These are phyloP conservation scores for Chymomyza fuscimana DNA, from an alignment of 2,888 invertebrate species.

Conservation along the genomic window DNA sequence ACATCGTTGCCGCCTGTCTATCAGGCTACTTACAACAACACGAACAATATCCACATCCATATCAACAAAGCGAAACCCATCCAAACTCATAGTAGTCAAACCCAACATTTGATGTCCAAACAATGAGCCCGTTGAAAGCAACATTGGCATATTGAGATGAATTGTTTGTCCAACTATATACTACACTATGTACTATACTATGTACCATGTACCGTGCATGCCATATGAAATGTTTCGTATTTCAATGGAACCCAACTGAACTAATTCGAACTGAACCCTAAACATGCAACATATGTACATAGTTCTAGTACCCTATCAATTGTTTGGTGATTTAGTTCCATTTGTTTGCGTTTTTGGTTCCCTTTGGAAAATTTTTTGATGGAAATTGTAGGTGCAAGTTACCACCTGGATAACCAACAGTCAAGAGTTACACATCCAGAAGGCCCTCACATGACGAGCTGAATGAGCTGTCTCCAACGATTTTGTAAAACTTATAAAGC, in stretches of 20 bases:
- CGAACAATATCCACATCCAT: constrained; percentile 28
- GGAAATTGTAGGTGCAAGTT: too few species aligned
- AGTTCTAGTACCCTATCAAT: constrained; percentile 32
- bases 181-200: background rate
- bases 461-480: too few species aligned
- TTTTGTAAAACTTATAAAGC: too few species aligned
- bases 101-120: constrained; percentile 60
- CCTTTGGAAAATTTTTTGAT: too few species aligned
- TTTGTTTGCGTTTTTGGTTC: constrained; percentile 15
- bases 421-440: too few species aligned
- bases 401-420: too few species aligned
- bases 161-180: constrained; percentile 46
- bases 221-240: constrained; percentile 35
- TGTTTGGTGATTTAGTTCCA: background rate
- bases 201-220: background rate
- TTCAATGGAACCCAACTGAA: constrained; percentile 37
- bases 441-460: too few species aligned
- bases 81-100: background rate
- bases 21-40: constrained; percentile 46
- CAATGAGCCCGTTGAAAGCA: constrained; percentile 70
- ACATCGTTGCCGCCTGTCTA: background rate
- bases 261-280: constrained; percentile 34
- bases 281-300: constrained; percentile 22
- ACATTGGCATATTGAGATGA: constrained; percentile 75
- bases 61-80: constrained; percentile 11